phyloP scores from a whole-genome alignment of 2,113 vertebrate genomes.

The Odocoileus virginianus region DNA sequence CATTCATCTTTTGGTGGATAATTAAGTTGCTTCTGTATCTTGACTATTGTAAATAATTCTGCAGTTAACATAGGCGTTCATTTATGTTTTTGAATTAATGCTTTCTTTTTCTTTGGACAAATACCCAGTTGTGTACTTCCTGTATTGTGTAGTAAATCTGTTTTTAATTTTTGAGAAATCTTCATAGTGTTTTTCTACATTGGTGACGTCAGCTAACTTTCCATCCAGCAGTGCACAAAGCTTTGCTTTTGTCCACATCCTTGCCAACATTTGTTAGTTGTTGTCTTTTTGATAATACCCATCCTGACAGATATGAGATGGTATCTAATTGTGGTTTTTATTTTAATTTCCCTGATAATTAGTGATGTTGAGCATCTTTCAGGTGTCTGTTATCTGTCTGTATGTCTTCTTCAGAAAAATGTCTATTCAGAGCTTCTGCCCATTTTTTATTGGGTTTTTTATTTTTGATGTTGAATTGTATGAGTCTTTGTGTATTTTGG shows the following conservation, averaged over 20 bases:
- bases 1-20: not conserved
- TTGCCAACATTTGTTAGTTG: not conserved
- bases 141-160: not conserved
- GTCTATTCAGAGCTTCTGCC: not conserved
- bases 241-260: not conserved
- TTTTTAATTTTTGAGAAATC: not conserved
- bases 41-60: not conserved
- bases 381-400: not conserved
- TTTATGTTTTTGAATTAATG: not conserved
- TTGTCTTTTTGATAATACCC: not conserved
- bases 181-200: not conserved
- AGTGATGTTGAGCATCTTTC: not conserved
- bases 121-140: not conserved
- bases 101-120: not conserved
- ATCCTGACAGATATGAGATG: not conserved
- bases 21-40: not conserved
- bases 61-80: not conserved
- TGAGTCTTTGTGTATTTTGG: not conserved
- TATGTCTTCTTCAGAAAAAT: not conserved
- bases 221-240: not conserved
- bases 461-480: not conserved
- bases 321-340: not conserved
- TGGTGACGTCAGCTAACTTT: not conserved
- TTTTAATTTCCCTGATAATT: not conserved
- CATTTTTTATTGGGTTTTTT: not conserved